Base-by-base conservation (phyloP, 2,113 vertebrate species). In the Nerophis lumbriciformis region DNA sequence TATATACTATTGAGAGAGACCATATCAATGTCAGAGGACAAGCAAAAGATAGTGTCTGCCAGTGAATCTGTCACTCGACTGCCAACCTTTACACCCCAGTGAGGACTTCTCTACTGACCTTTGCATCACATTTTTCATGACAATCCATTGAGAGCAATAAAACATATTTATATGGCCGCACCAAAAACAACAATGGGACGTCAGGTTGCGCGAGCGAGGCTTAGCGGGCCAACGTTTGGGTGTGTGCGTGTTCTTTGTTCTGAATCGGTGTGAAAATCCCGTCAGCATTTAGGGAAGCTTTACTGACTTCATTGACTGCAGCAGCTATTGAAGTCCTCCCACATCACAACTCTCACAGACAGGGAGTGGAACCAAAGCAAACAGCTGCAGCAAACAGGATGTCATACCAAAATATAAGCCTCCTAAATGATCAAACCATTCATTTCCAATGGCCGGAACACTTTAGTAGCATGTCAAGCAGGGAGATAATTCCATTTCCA, bases 1-100 rank as follows among this genome's bases (percentile, higher is more conserved):
- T 28, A 3, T 4, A 28, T 28, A 28, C 2, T 28, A 28, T 28
- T 2, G 28, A 28, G 28, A 28, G 28, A 28, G 28, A 19, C 19
- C 19, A 19, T 19, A 19, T 19, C 19, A 19, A 19, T 19, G 28
- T 3, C 28, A 28, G 28, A 2, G 1, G 28, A 28, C 1, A 28
- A 28, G 28, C 1, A 28, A 19, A 28, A 28, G 28, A 1, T 3
- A 3, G 1, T 63, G 62, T 71, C 63, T 64, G 57, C 50, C 48
- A 28, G 61, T 58, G 52, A 83, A 81, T 77, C 66, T 87, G 72
- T 74, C 83, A 81, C 74, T 70, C 63, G 49, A 63, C 71, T 81
- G 84, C 39, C 57, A 84, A 69, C 84, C 64, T 73, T 85, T 48
- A 63, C 53, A 71, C 73, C 77, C 53, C 16, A 67, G 84, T 83